A percentile compares a stretch with the other conserved stretches of the same genome.
phyloP scores from a whole-genome alignment of 1,140 invertebrate genomes.

The Drosophila kepulauana region DNA sequence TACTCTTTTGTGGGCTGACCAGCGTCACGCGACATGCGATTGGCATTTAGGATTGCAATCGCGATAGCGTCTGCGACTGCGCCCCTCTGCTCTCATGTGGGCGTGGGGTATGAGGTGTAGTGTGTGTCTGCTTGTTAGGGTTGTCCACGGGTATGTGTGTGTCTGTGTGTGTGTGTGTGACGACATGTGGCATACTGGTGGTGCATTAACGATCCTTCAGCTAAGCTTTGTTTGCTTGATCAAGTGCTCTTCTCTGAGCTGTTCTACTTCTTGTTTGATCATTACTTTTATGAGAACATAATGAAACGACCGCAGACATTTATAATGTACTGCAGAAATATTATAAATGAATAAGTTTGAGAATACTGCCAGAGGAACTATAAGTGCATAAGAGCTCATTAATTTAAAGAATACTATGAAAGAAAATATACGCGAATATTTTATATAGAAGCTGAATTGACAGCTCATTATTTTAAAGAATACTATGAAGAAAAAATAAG shows the following conservation, averaged over 20 bases:
- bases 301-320: no score
- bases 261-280: neutral
- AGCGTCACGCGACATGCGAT: constrained; percentile 65
- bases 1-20: constrained; percentile 63
- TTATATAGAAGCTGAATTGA: no score
- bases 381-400: no score
- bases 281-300: neutral
- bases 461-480: no score
- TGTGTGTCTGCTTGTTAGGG: constrained; percentile 36
- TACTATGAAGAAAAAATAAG: no score
- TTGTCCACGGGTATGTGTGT: constrained; percentile 36
- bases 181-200: constrained; percentile 62
- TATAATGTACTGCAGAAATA: no score
- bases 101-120: constrained; percentile 34
- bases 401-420: no score
- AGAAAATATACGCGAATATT: no score
- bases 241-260: neutral
- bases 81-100: neutral
- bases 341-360: no score
- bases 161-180: constrained; percentile 37
- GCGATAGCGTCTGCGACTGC: constrained; percentile 18
- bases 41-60: constrained; percentile 3
- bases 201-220: constrained; percentile 50
- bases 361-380: no score
- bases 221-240: neutral